Evolutionary conservation across 92 coral and sea anemone genomes (phyloP).

Genomic region (Metridium senile): DNA sequence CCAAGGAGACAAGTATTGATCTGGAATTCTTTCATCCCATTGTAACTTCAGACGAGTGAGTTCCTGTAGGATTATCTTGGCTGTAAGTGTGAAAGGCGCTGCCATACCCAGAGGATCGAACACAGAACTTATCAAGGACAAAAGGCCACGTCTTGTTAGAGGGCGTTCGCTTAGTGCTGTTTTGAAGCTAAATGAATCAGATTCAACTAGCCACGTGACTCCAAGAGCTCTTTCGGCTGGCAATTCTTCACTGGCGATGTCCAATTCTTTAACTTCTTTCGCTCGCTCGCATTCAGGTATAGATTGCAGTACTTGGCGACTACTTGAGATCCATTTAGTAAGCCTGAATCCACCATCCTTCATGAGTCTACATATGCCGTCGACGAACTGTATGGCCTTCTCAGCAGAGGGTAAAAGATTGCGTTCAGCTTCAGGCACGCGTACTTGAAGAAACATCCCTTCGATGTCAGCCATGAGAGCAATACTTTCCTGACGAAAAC

Average conservation of each 20-base stretch:
- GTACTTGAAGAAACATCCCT: conserved; percentile 50
- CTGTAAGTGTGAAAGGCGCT: conserved; percentile 33
- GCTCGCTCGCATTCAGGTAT: conserved; percentile 34
- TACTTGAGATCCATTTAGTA: conserved; percentile 34
- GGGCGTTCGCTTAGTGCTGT: conserved; percentile 14
- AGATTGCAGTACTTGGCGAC: conserved; percentile 36
- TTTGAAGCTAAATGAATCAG: conserved; percentile 33
- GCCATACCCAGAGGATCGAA: conserved; percentile 46
- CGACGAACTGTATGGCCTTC: conserved; percentile 27
- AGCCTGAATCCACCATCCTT: conserved; percentile 30
- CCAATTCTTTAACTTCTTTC: conserved; percentile 42
- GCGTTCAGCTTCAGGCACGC: conserved; percentile 40
- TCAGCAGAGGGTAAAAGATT: conserved; percentile 34
- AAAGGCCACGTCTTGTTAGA: conserved; percentile 33
- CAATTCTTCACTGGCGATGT: conserved; percentile 23
- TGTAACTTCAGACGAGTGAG: conserved; percentile 17
- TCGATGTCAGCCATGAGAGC: conserved; percentile 52
- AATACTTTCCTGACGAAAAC: conserved; percentile 45
- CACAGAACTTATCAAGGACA: conserved; percentile 33
- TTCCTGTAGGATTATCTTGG: conserved; percentile 38
- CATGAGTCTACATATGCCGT: conserved; percentile 32
- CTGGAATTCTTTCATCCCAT: conserved; percentile 42
- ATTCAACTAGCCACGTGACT: conserved; percentile 41
- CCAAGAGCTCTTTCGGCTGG: conserved; percentile 47
- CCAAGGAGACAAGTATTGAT: conserved; percentile 24